Evolutionary conservation across 2,888 invertebrate genomes (phyloP).

Genomic region (Ryuthela nishihirai): DNA sequence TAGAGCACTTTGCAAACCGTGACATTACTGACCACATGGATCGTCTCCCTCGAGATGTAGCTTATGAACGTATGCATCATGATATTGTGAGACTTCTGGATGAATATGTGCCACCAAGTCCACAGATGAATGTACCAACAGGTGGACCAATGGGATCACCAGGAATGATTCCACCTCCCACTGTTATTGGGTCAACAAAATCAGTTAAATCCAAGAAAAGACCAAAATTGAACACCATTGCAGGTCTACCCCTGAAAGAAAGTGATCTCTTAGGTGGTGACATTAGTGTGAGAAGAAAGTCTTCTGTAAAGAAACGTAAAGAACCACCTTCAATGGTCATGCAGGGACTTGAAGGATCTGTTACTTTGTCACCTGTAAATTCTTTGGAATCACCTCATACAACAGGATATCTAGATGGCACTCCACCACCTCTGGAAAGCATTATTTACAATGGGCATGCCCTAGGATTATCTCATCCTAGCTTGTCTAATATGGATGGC

Average conservation of each 20-base stretch:
- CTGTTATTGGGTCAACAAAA: slow-evolving; percentile 33
- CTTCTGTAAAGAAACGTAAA: slow-evolving; percentile 26
- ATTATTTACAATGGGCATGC: slow-evolving; percentile 28
- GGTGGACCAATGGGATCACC: slow-evolving; percentile 35
- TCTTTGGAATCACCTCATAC: slow-evolving; percentile 33
- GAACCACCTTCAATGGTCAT: slow-evolving; percentile 28
- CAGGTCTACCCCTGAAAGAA: slow-evolving; percentile 34
- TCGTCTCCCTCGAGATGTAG: slow-evolving; percentile 86
- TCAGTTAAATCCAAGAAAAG: slow-evolving; percentile 34
- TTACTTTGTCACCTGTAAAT: slow-evolving; percentile 32
- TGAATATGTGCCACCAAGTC: slow-evolving; percentile 78
- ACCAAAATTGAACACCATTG: slow-evolving; percentile 36
- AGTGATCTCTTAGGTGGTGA: slow-evolving; percentile 17
- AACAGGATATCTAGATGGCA: slow-evolving; percentile 26
- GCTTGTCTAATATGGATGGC: slow-evolving; percentile 22
- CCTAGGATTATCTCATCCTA: slow-evolving; percentile 32
- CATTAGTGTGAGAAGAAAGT: slow-evolving; percentile 25
- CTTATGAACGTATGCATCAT: slow-evolving; percentile 83
- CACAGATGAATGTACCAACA: slow-evolving; percentile 33
- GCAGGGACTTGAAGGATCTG: slow-evolving; percentile 33
- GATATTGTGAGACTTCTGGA: slow-evolving; percentile 89
- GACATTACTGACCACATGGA: slow-evolving; percentile 99
- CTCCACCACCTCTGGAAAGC: slow-evolving; percentile 24
- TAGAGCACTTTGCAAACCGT: slow-evolving; percentile 90
- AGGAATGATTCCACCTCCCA: slow-evolving; percentile 18